Evolutionary conservation across 53 echinoderm and acorn worm genomes (phyloP), one percentile per base, ranked within the genome.

Genomic region (Holothuria leucospilota): DNA sequence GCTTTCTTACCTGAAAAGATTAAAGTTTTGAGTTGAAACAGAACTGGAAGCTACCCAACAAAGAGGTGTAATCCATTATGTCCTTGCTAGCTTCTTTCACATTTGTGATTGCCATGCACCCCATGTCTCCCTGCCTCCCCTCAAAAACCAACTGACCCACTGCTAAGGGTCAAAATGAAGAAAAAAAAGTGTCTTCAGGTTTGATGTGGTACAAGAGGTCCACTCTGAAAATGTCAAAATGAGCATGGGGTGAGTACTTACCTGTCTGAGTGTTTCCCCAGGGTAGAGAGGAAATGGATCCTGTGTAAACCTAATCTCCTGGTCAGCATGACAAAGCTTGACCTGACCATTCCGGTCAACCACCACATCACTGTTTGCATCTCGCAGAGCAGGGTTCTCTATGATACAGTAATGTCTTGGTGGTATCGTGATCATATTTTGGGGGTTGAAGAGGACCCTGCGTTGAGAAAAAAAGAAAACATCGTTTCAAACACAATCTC

Each of bases 261-360:
- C 99, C 93, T 95, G 95, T 69, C 95, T 99, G 27, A 99, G 89
- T 23, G 88, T 87, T 85, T 99, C 99, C 15, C 99, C 99, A 68
- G 99, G 95, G 90, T 93, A 99, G 38, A 99, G 91, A 10, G 95
- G 99, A 82, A 99, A 99, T 5, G 99, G 99, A 26, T 99, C 99
- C 82, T 93, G 90, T 20, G 95, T 70, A 21, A 99, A 92, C 59
- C 94, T 85, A 81, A 99, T 99, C 79, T 99, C 95, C 71, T 92
- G 92, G 79, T 99, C 99, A 68, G 99, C 99, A 86, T 99, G 99
- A 71, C 38, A 85, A 6, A 99, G 94, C 77, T 95, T 99, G 89
- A 95, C 92, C 88, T 99, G 99, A 24, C 99, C 95, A 23, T 79
- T 86, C 77, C 70, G 51, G 78, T 95, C 95, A 25, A 85, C 62